A percentile compares a stretch with the other conserved stretches of the same genome.
Evolutionary conservation across 2,797 vertebrate genomes (phyloP).

Genomic region (Strix occidentalis): DNA sequence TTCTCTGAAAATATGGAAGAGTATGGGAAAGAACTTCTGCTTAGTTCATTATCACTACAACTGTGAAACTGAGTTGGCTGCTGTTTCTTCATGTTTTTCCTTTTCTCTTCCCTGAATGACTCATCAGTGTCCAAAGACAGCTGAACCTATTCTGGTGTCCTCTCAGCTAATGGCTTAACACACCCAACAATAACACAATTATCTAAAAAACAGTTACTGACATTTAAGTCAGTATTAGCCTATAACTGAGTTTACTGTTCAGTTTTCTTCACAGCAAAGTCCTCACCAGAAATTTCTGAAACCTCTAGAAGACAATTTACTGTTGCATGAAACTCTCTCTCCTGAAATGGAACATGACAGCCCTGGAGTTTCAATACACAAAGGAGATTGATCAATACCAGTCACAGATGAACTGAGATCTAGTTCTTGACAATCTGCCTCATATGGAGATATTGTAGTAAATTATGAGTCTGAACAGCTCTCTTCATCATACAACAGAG

Average conservation of each 20-base stretch:
- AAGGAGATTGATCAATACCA: conserved; percentile 71
- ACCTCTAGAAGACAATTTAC: conserved; percentile 70
- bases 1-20: conserved; percentile 47
- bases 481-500: conserved; percentile 82
- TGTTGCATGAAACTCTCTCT: conserved; percentile 40
- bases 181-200: conserved; percentile 83
- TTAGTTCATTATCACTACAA: conserved; percentile 51
- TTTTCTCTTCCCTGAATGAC: conserved; percentile 70
- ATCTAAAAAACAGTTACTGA: conserved; percentile 69
- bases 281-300: conserved; percentile 78
- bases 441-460: conserved; percentile 84
- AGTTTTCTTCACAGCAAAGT: conserved; percentile 25
- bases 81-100: conserved; percentile 62
- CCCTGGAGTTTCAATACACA: conserved; percentile 87
- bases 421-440: conserved; percentile 65
- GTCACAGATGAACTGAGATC: conserved; percentile 65
- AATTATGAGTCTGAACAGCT: conserved; percentile 82
- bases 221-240: conserved; percentile 38
- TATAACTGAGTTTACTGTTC: conserved; percentile 24
- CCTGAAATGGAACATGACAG: conserved; percentile 83
- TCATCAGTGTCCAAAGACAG: conserved; percentile 83
- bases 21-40: conserved; percentile 12
- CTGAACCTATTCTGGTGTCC: conserved; percentile 83
- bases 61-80: conserved; percentile 79
- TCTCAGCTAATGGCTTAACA: conserved; percentile 82